Conservation (phyloP, 2,797 vertebrate species). For the Anas georgica region DNA sequence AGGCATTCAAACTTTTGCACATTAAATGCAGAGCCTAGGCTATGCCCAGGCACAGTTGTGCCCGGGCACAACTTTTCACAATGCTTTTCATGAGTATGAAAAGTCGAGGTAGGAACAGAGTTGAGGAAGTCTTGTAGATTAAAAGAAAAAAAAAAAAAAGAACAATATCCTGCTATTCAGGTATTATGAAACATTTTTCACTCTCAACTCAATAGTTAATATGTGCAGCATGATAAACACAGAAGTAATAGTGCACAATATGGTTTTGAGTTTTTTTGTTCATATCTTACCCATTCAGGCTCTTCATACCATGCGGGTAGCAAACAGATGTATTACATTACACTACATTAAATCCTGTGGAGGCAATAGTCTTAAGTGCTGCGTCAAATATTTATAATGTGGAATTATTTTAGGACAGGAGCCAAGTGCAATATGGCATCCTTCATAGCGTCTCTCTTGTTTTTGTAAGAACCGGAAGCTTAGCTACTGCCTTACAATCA, state of each 20-base stretch:
- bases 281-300: constrained; percentile 4
- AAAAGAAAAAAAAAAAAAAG: background rate
- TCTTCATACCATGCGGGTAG: constrained; percentile 42
- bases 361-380: constrained; percentile 66
- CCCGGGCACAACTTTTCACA: background rate
- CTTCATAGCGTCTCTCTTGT: constrained; percentile 43
- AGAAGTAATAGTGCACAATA: background rate
- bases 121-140: background rate
- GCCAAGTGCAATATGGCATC: constrained; percentile 63
- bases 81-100: background rate
- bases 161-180: background rate
- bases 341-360: constrained; percentile 54
- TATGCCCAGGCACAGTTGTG: too few species aligned
- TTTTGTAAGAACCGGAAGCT: constrained; percentile 22
- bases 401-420: constrained; percentile 61
- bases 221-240: background rate
- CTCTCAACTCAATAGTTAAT: background rate
- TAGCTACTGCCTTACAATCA: constrained; percentile 45
- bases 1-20: background rate
- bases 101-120: background rate
- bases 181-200: background rate
- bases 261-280: background rate
- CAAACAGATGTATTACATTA: constrained; percentile 68
- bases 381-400: constrained; percentile 67
- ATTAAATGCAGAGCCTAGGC: background rate